Evolutionary conservation across 2,797 vertebrate genomes (phyloP).

Genomic region (Silurus lanzhouensis): DNA sequence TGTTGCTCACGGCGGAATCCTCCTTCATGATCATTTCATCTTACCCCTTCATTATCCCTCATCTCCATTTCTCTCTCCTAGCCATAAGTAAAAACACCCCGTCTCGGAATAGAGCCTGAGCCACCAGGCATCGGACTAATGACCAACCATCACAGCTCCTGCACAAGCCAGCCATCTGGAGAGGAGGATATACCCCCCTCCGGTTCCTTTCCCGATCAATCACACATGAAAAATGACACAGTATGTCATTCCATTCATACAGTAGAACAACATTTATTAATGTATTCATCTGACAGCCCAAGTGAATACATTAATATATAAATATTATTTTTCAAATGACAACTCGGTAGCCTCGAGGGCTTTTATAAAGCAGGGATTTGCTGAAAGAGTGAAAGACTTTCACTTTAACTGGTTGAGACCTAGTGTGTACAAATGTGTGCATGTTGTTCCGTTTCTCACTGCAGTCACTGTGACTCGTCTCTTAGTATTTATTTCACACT

Average conservation of each 20-base stretch:
- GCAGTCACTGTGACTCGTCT: slow-evolving; percentile 13
- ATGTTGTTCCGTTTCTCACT: neutral
- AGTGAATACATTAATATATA: slow-evolving; percentile 40
- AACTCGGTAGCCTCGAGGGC: slow-evolving; percentile 1
- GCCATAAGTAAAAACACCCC: slow-evolving; percentile 33
- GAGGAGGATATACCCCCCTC: slow-evolving; percentile 51
- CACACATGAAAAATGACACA: slow-evolving; percentile 50
- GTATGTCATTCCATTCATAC: slow-evolving; percentile 50
- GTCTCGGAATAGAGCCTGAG: slow-evolving; percentile 27
- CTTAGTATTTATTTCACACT: slow-evolving; percentile 25
- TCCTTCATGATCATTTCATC: slow-evolving; percentile 9
- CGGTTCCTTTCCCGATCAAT: slow-evolving; percentile 52
- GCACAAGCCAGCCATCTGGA: slow-evolving; percentile 54
- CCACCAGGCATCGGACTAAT: slow-evolving; percentile 51
- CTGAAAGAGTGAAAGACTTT: neutral
- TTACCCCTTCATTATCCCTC: neutral
- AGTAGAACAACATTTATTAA: slow-evolving; percentile 30
- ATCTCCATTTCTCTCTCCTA: slow-evolving; percentile 28
- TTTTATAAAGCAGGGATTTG: neutral
- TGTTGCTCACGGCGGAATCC: neutral
- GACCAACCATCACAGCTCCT: slow-evolving; percentile 41
- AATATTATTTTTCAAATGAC: slow-evolving; percentile 33
- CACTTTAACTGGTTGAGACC: neutral
- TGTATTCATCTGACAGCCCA: slow-evolving; percentile 23
- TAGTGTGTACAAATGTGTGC: neutral